Percentiles rank a stretch among this genome's conserved stretches.
Evolutionary conservation across 2,797 vertebrate species (phyloP).

Genomic region (Pangasius macronema): DNA sequence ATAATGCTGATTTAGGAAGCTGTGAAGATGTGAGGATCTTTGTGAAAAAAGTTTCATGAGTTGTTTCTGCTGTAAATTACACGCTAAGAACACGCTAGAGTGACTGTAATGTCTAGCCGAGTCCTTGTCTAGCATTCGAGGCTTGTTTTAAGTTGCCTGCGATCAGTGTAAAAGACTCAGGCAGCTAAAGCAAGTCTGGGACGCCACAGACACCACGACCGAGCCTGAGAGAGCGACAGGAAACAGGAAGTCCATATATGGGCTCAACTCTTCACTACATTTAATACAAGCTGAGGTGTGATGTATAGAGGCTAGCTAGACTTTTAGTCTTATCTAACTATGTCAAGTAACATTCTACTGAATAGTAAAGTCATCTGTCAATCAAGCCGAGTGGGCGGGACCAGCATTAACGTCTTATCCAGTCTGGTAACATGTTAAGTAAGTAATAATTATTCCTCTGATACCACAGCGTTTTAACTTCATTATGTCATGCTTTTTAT

Average conservation of each 20-base stretch:
- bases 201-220: constrained; percentile 63
- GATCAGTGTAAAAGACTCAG: constrained; percentile 81
- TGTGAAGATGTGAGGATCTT: neutral
- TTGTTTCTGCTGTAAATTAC: neutral
- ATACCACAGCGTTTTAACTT: neutral
- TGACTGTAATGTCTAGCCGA: neutral
- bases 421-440: neutral
- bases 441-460: neutral
- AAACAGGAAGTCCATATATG: constrained; percentile 30
- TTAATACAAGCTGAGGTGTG: neutral
- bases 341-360: neutral
- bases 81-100: neutral
- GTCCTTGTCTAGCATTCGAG: constrained; percentile 69
- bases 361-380: neutral
- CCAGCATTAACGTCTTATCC: neutral
- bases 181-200: constrained; percentile 98
- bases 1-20: neutral
- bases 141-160: constrained; percentile 98
- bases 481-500: neutral
- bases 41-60: neutral
- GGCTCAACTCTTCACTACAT: neutral
- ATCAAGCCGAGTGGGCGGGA: neutral
- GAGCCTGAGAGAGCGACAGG: neutral
- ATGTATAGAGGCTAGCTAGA: neutral
- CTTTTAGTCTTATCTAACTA: neutral